Conservation (phyloP, 2,113 vertebrate genomes). For the Narcine bancroftii region DNA sequence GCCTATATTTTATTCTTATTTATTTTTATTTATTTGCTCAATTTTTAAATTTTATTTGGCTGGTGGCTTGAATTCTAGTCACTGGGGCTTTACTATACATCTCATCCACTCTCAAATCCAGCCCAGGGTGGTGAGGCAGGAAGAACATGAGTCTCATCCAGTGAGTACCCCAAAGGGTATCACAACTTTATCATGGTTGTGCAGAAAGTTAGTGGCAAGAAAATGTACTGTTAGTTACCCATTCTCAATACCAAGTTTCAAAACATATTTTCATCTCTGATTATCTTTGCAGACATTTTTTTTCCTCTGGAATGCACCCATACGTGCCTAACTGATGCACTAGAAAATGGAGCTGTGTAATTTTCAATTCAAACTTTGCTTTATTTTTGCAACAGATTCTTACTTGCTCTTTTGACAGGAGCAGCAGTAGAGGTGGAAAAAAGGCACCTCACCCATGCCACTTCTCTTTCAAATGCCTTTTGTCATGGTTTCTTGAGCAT, state of each 20-base stretch:
- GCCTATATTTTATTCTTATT: too few species aligned
- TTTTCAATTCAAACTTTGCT: background rate
- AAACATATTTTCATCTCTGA: background rate
- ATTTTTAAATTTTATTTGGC: too few species aligned
- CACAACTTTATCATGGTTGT: background rate
- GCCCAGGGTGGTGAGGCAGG: background rate
- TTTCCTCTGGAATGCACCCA: background rate
- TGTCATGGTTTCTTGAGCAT: background rate
- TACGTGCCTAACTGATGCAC: background rate
- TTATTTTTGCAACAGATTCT: background rate
- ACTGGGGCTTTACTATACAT: too few species aligned
- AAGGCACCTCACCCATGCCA: background rate
- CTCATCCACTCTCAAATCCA: background rate
- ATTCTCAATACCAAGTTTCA: background rate
- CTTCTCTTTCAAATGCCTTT: background rate
- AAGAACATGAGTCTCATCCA: background rate
- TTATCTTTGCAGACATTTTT: background rate
- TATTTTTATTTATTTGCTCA: too few species aligned
- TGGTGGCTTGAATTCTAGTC: too few species aligned
- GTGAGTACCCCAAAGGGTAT: background rate
- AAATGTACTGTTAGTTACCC: background rate
- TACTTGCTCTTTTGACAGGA: background rate
- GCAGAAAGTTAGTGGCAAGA: background rate
- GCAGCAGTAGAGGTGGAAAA: background rate
- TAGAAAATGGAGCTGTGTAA: background rate